A percentile compares a stretch with the other conserved stretches of the same genome.
phyloP scores from a whole-genome alignment of 1,140 invertebrate genomes.

The Telenomus remus region DNA sequence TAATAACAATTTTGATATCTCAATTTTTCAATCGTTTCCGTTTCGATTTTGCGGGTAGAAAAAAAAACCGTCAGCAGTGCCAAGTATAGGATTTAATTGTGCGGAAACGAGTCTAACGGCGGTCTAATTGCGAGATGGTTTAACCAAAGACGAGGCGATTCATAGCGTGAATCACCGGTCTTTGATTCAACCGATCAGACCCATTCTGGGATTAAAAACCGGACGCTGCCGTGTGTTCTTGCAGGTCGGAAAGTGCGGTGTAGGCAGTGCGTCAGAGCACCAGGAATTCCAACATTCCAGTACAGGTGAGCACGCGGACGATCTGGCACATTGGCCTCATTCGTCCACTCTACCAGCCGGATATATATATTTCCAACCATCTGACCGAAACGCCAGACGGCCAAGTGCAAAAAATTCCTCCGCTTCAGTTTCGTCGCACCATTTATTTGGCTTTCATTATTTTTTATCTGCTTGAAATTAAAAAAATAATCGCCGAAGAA shows the following conservation, averaged over 20 bases:
- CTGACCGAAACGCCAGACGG: not conserved
- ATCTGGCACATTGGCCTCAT: constrained; percentile 67
- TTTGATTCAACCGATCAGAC: constrained; percentile 33
- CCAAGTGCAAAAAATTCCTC: no score
- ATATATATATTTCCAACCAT: constrained; percentile 27
- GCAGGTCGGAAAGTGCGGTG: constrained; percentile 45
- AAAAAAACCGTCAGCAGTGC: no score
- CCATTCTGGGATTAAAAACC: constrained; percentile 45
- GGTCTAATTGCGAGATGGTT: constrained; percentile 19
- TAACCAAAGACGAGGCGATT: constrained; percentile 34
- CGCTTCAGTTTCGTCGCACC: no score
- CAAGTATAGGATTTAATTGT: constrained; percentile 9
- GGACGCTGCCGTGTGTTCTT: constrained; percentile 46
- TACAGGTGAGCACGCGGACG: constrained; percentile 63
- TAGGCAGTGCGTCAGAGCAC: constrained; percentile 57
- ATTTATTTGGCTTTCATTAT: no score
- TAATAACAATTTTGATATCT: no score
- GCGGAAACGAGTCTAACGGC: constrained; percentile 17
- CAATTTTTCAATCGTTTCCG: no score
- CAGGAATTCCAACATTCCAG: constrained; percentile 65
- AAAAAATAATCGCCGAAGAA: no score
- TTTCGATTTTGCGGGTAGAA: no score
- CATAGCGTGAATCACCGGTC: constrained; percentile 39
- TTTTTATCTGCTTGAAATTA: no score
- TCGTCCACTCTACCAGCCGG: constrained; percentile 37